Percentiles rank a stretch among this genome's conserved stretches.
Conservation (phyloP, 2,113 vertebrate species). For the Triplophysa siluroides region DNA sequence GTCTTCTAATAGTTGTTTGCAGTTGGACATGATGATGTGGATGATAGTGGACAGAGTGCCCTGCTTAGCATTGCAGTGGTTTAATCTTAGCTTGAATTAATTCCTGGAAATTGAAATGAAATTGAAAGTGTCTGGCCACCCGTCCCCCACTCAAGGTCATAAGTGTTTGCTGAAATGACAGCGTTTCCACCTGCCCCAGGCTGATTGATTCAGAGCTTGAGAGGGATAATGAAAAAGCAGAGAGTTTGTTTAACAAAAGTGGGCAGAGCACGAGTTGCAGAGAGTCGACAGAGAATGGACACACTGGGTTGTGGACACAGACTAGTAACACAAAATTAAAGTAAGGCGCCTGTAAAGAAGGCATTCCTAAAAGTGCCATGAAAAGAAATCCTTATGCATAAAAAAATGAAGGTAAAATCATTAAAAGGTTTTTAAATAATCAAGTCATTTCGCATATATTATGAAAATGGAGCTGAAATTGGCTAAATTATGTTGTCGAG, state of each 20-base stretch:
- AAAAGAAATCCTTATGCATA: not conserved
- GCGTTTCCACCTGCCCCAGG: not conserved
- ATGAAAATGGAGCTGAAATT: too few relatives aligned
- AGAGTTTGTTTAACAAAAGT: not conserved
- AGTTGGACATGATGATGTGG: slow-evolving; percentile 40
- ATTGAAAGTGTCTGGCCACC: slow-evolving; percentile 51
- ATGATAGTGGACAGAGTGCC: slow-evolving; percentile 55
- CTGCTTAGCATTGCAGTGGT: slow-evolving; percentile 50
- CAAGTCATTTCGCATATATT: too few relatives aligned
- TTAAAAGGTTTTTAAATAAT: not conserved
- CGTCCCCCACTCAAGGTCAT: slow-evolving; percentile 64
- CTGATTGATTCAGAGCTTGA: slow-evolving; percentile 27
- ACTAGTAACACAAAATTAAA: not conserved
- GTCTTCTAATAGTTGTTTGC: not conserved
- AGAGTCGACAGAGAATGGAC: not conserved
- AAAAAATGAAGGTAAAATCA: not conserved
- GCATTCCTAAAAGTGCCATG: not conserved
- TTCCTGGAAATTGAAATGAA: slow-evolving; percentile 70
- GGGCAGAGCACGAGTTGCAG: not conserved
- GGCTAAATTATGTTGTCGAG: too few relatives aligned
- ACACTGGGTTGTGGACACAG: not conserved
- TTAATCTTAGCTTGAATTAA: slow-evolving; percentile 68
- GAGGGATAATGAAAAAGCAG: slow-evolving; percentile 22
- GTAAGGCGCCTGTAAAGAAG: not conserved
- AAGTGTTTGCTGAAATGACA: slow-evolving; percentile 33